Evolutionary conservation across 2,888 invertebrate species (phyloP), one percentile per base, ranked within the genome.

Genomic region (Agapostemon virescens): DNA sequence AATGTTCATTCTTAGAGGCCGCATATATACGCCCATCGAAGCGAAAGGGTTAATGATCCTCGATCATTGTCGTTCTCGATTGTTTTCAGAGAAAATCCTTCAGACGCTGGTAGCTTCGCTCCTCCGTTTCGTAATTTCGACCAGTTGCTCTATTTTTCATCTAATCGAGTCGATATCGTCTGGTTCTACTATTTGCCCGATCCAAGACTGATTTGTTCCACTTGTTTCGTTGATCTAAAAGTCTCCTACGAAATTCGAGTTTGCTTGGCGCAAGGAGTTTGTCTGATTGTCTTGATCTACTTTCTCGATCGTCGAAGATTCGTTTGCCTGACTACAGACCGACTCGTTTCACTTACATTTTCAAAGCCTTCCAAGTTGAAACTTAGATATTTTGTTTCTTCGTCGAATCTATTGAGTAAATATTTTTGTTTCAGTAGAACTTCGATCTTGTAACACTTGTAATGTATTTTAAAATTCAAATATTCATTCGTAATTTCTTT

Each of bases 61-160:
- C 61, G 61, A 20, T 61, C 33, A 61, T 61, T 61, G 33, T 61
- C 61, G 33, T 30, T 61, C 61, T 20, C 20, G 11, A 61, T 33
- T 33, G 33, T 9, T 33, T 3, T 20, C 61, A 1, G 7, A 33
- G 33, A 20, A 61, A 33, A 33, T 61, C 61, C 20, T 20, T 30
- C 17, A 20, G 7, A 17, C 20, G 30, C 20, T 58, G 9, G 61
- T 11, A 20, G 20, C 17, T 20, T 9, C 30, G 30, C 4, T 7
- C 33, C 11, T 2, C 20, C 9, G 30, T 58, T 58, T 17, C 7
- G 20, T 20, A 30, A 58, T 33, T 30, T 58, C 30, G 20, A 20
- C 6, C 30, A 58, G 1, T 33, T 30, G 3, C 33, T 61, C 33
- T 33, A 61, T 61, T 61, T 30, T 9, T 26, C 17, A 2, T 30